Percentiles rank a stretch among this genome's conserved stretches.
These are phyloP conservation scores for Corydoras sp. DNA, from an alignment of 2,113 vertebrate genomes.

Conservation along the genomic window DNA sequence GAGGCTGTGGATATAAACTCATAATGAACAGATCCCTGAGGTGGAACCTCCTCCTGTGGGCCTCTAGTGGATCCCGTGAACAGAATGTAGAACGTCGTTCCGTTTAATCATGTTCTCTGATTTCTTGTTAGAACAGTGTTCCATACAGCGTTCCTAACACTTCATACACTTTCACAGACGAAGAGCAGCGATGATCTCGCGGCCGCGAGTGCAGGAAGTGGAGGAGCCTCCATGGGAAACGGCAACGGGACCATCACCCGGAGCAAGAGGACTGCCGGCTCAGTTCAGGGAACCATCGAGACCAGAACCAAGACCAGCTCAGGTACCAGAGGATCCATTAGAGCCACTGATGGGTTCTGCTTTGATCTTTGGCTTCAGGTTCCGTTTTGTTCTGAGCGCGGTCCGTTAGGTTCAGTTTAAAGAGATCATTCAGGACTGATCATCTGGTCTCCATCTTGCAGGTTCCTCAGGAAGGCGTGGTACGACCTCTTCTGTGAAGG, in stretches of 20 bases:
- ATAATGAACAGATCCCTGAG: too few species aligned
- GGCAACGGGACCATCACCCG: constrained; percentile 59
- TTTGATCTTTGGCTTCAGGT: too few species aligned
- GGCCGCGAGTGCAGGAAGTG: constrained; percentile 68
- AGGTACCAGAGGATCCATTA: constrained; percentile 54
- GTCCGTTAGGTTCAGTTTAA: too few species aligned
- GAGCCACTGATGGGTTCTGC: too few species aligned
- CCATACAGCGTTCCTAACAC: background rate
- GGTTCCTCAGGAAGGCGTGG: constrained; percentile 61
- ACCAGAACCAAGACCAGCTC: constrained; percentile 63
- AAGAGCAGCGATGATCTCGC: constrained; percentile 84
- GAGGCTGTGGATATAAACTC: too few species aligned
- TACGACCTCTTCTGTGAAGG: constrained; percentile 67
- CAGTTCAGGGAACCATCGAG: constrained; percentile 58
- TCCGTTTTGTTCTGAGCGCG: too few species aligned
- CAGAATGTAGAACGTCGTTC: too few species aligned
- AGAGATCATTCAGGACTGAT: too few species aligned
- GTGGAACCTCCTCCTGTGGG: too few species aligned
- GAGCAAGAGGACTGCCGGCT: constrained; percentile 67
- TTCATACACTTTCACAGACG: constrained; percentile 53
- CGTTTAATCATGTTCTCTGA: too few species aligned
- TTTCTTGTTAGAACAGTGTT: background rate
- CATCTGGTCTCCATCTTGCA: background rate
- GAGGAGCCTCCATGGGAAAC: constrained; percentile 53
- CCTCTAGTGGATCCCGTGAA: too few species aligned